phyloP scores from a whole-genome alignment of 2,888 invertebrate species.

The Zygogramma bicolorata region DNA sequence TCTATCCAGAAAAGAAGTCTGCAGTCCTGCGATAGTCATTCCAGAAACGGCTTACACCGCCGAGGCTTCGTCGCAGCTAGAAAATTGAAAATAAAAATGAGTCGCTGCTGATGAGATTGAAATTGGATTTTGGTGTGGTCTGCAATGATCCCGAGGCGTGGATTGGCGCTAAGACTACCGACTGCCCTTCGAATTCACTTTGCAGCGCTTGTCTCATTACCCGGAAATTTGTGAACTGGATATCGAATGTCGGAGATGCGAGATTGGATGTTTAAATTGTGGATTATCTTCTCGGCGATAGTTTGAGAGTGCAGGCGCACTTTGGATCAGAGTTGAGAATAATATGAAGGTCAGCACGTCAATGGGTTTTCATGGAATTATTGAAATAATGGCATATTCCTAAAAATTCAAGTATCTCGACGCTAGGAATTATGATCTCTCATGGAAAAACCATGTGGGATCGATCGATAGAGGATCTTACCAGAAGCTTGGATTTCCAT shows the following conservation, averaged over 20 bases:
- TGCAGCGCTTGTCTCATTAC: constrained; percentile 8
- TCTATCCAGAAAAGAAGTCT: constrained; percentile 29
- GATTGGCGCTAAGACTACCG: constrained; percentile 22
- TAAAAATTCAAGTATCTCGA: no score
- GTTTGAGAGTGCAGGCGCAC: no score
- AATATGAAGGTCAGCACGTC: no score
- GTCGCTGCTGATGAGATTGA: constrained; percentile 56
- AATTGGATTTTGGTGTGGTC: constrained; percentile 56
- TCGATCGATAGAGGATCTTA: no score
- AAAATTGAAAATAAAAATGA: constrained; percentile 56
- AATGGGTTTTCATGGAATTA: no score
- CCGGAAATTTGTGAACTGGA: constrained; percentile 1
- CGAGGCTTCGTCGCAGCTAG: constrained; percentile 21
- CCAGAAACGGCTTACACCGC: constrained; percentile 41
- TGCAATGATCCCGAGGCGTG: constrained; percentile 39
- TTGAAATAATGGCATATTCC: no score
- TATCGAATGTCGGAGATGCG: not conserved
- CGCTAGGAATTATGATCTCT: no score
- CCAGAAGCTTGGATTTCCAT: no score
- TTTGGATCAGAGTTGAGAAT: not conserved
- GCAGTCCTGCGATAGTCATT: constrained; percentile 38
- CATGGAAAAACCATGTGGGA: no score
- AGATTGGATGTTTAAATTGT: not conserved
- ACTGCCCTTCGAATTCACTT: constrained; percentile 20
- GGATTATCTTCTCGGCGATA: not conserved